Conservation (phyloP, 2,797 vertebrate species). For the Pampus argenteus region DNA sequence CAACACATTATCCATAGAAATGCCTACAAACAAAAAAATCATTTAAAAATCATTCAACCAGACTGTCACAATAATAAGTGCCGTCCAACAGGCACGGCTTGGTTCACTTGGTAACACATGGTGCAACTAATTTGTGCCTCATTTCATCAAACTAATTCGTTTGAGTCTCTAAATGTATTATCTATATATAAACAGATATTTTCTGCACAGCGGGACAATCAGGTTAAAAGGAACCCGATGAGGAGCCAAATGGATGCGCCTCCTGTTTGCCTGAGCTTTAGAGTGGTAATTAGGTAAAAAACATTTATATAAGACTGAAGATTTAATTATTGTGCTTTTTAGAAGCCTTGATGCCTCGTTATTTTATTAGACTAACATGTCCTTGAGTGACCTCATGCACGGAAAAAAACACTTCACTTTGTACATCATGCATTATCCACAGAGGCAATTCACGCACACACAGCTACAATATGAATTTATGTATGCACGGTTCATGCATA, state of each 20-base stretch:
- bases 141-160: conserved; percentile 62
- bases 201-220: conserved; percentile 65
- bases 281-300: conserved; percentile 49
- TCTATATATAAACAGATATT: conserved; percentile 58
- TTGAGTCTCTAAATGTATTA: conserved; percentile 57
- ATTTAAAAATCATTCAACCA: conserved; percentile 29
- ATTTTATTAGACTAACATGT: conserved; percentile 42
- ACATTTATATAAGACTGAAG: conserved; percentile 40
- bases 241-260: conserved; percentile 38
- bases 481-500: background rate
- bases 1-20: background rate
- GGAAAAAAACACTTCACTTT: conserved; percentile 3
- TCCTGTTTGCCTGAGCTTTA: conserved; percentile 44
- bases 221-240: conserved; percentile 38
- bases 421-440: conserved; percentile 7
- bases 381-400: conserved; percentile 5
- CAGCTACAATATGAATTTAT: background rate
- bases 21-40: conserved; percentile 4
- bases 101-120: conserved; percentile 50
- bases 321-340: conserved; percentile 42
- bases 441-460: background rate
- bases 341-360: conserved; percentile 28
- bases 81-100: conserved; percentile 28
- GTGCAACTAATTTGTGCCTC: conserved; percentile 58
- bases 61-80: conserved; percentile 40